Evolutionary conservation across 2,888 invertebrate species (phyloP), one percentile per base, ranked within the genome.

Genomic region (Thymelicus lineola): DNA sequence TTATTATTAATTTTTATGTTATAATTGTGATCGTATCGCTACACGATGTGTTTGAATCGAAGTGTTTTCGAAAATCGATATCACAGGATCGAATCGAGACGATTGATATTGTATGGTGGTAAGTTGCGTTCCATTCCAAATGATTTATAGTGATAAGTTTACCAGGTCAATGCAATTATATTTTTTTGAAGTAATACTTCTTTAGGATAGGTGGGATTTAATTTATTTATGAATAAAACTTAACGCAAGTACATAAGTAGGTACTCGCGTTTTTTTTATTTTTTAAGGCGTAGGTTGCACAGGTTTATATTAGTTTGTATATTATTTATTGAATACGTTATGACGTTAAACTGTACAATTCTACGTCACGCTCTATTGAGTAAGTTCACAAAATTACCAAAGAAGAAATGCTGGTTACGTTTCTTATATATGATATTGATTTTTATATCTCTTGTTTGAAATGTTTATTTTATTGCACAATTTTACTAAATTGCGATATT

Each of bases 391-490:
- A 48, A 50, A 57, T 3, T 57, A 48, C 68, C 68, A 68, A 68
- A 68, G 68, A 68, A 14, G 45, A 62, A 62, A 57, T 46, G 55
- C 35, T 62, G 53, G 45, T 61, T 42, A 28, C 46, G 9, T 45
- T 65, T 61, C 15, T 20, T 28, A 20, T 48, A 7, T 42, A 36
- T 14, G 17, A 17, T 61, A 45, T 61, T 45, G 12, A 9, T 55
- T 55, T 35, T 17, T 66, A 61, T 61, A 12, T 61, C n/a, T 68
- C 46, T 7, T 67, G 50, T 60, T 55, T n/a, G 9, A 61, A 61
- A 35, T 48, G 28, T 61, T 67, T 55, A 35, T 60, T 67, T 68
- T 9, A 38, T 42, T 66, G 68, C 62, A 68, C 68, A 68, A 68
- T 68, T 68, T 68, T 61, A 46, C 35, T 55, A 42, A 15, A 59